Percentiles rank a stretch among this genome's conserved stretches.
phyloP scores from a whole-genome alignment of 1,140 invertebrate species.

The Drosophila miranda region DNA sequence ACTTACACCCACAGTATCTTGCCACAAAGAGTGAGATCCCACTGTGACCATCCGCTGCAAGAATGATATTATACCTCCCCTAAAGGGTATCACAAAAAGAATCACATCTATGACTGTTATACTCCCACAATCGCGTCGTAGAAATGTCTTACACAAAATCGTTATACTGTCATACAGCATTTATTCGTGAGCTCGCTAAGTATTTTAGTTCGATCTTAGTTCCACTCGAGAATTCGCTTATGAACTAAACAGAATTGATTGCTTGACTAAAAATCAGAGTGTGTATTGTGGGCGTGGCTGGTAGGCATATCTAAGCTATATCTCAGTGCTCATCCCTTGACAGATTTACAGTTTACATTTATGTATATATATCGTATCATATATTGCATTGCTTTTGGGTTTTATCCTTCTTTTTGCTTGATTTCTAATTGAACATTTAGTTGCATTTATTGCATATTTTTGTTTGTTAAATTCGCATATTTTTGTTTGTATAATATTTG shows the following conservation, averaged over 20 bases:
- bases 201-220: constrained; percentile 25
- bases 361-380: constrained; percentile 4
- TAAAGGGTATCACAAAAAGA: too few relatives aligned
- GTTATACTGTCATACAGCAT: constrained; percentile 63
- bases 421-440: constrained; percentile 72
- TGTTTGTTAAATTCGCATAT: constrained; percentile 27
- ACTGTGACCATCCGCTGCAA: too few relatives aligned
- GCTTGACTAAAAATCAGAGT: constrained; percentile 23
- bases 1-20: too few relatives aligned
- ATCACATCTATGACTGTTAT: background rate
- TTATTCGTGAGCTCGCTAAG: constrained; percentile 31
- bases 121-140: background rate
- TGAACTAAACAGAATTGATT: constrained; percentile 43
- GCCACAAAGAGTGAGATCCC: too few relatives aligned
- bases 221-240: constrained; percentile 52
- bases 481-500: constrained; percentile 24
- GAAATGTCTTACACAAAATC: too few relatives aligned
- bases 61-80: too few relatives aligned
- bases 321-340: background rate
- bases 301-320: constrained; percentile 7
- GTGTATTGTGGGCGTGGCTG: constrained; percentile 14
- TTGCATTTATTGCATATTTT: constrained; percentile 61
- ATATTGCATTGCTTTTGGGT: constrained; percentile 17
- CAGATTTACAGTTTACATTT: constrained; percentile 12
- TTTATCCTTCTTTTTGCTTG: background rate